phyloP scores from a whole-genome alignment of 2,797 vertebrate genomes.

The Bovichtus variegatus region DNA sequence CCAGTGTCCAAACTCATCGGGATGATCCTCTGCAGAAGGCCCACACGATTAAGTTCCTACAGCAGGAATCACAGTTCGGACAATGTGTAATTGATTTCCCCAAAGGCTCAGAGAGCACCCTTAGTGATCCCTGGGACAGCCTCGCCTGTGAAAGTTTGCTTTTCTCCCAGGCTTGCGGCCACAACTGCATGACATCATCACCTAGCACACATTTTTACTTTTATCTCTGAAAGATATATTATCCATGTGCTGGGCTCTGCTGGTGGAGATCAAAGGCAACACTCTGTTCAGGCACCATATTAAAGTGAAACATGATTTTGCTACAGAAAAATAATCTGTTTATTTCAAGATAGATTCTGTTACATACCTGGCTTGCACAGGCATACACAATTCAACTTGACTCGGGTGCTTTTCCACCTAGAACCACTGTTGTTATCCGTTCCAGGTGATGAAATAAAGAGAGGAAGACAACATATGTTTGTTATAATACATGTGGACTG shows the following conservation, averaged over 20 bases:
- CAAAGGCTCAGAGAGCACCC: conserved; percentile 82
- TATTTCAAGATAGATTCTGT: conserved; percentile 85
- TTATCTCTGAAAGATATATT: conserved; percentile 89
- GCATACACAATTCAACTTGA: conserved; percentile 70
- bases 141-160: conserved; percentile 83
- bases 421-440: conserved; percentile 46
- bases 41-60: conserved; percentile 76
- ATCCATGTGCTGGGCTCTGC: conserved; percentile 83
- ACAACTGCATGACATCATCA: conserved; percentile 87
- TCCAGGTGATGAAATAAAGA: conserved; percentile 61
- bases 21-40: conserved; percentile 86
- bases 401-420: conserved; percentile 55
- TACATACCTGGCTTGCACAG: conserved; percentile 77
- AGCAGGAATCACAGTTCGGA: conserved; percentile 78
- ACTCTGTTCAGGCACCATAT: conserved; percentile 82
- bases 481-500: conserved; percentile 35
- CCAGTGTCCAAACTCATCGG: conserved; percentile 89
- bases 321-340: conserved; percentile 86
- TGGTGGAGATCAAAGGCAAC: conserved; percentile 84
- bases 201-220: conserved; percentile 86
- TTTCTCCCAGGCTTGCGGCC: conserved; percentile 78
- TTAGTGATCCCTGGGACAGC: conserved; percentile 74
- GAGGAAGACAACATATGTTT: conserved; percentile 48
- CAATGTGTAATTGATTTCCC: conserved; percentile 84
- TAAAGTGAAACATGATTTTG: conserved; percentile 88